phyloP scores from a whole-genome alignment of 2,888 invertebrate species.

The Loripinus fragilis region DNA sequence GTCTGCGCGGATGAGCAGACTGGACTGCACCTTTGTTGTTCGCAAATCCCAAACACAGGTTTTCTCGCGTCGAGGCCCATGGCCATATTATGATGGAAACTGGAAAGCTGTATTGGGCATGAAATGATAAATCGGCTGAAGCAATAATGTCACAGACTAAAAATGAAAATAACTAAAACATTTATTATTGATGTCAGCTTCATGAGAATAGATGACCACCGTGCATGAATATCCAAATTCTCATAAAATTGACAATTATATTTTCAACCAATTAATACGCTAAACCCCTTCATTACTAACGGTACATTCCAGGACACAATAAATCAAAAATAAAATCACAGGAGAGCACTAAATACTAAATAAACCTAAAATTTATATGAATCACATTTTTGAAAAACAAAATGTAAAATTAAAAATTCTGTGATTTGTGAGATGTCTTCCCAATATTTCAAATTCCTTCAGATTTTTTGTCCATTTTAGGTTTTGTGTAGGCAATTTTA shows the following conservation, averaged over 20 bases:
- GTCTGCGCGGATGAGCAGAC: no score
- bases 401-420: not conserved
- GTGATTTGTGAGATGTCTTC: not conserved
- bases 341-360: not conserved
- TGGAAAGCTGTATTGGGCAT: no score
- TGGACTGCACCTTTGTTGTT: no score
- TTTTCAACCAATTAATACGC: not conserved
- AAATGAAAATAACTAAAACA: not conserved
- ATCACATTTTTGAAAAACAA: not conserved
- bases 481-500: slow-evolving; percentile 36
- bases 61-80: no score
- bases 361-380: not conserved
- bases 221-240: not conserved
- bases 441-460: slow-evolving; percentile 17
- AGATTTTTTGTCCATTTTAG: slow-evolving; percentile 7
- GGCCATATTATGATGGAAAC: no score
- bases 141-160: no score
- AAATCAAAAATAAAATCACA: not conserved
- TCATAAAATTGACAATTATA: slow-evolving; percentile 6
- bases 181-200: not conserved
- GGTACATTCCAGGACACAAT: not conserved
- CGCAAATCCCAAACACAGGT: no score
- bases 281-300: not conserved
- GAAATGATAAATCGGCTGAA: no score
- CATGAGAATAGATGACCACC: not conserved